Percentiles rank a stretch among this genome's conserved stretches.
Evolutionary conservation across 2,888 invertebrate species (phyloP).

Genomic region (Dysmachus trigonus): DNA sequence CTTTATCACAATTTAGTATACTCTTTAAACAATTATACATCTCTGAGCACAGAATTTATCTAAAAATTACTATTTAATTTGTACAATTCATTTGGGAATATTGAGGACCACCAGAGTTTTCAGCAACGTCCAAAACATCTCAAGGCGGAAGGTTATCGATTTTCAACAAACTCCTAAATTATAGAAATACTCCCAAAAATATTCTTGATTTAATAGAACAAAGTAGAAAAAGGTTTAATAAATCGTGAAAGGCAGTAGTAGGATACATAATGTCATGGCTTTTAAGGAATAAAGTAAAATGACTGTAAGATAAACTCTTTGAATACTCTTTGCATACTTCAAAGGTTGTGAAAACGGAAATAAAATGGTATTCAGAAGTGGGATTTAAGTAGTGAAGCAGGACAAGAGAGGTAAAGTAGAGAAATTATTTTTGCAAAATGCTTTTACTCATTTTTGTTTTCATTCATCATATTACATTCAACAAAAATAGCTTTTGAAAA

Average conservation of each 20-base stretch:
- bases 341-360: not conserved
- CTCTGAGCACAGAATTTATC: not conserved
- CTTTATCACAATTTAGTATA: not conserved
- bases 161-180: not conserved
- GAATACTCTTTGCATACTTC: not conserved
- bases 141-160: not conserved
- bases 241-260: not conserved
- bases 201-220: not conserved
- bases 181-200: not conserved
- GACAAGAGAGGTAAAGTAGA: not conserved
- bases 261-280: not conserved
- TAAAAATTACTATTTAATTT: slow-evolving; percentile 11
- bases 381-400: not conserved
- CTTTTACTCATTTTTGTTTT: not conserved
- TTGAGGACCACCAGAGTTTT: not conserved
- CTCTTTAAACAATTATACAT: not conserved
- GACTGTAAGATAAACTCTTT: not conserved
- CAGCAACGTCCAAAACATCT: not conserved
- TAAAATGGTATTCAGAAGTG: not conserved
- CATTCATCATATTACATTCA: not conserved
- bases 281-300: not conserved
- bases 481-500: not conserved
- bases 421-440: not conserved
- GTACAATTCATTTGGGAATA: slow-evolving; percentile 13
- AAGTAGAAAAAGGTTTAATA: not conserved